Percentiles rank a stretch among this genome's conserved stretches.
phyloP scores from a whole-genome alignment of 2,888 invertebrate species.

The Lordiphosa fenestrarum region DNA sequence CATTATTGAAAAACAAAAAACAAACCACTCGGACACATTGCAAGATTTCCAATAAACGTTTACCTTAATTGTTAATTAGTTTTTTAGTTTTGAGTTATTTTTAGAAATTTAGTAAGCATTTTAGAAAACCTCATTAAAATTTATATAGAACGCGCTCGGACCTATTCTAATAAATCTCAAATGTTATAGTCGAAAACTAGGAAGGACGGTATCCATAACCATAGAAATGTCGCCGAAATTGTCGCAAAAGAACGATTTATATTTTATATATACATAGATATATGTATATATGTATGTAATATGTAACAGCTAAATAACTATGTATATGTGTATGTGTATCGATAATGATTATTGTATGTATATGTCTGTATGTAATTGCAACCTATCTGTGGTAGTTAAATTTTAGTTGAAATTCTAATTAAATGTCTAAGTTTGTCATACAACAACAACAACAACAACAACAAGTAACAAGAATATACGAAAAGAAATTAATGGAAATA shows the following conservation, averaged over 20 bases:
- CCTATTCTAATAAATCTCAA: conserved; percentile 36
- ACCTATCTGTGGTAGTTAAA: conserved; percentile 81
- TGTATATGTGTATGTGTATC: conserved; percentile 23
- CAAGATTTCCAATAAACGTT: conserved; percentile 71
- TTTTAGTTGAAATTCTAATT: conserved; percentile 78
- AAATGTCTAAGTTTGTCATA: conserved; percentile 67
- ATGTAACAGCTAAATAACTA: conserved; percentile 8
- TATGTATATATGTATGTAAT: neutral
- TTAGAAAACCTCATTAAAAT: conserved; percentile 53
- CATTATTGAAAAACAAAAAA: neutral
- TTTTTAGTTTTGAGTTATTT: conserved; percentile 55
- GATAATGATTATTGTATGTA: conserved; percentile 38
- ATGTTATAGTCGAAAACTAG: conserved; percentile 20
- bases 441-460: conserved; percentile 29
- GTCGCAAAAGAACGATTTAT: conserved; percentile 12
- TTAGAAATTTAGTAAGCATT: conserved; percentile 72
- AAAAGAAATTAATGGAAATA: conserved; percentile 69
- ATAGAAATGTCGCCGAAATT: conserved; percentile 9
- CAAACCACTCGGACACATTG: conserved; percentile 30
- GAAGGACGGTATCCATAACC: conserved; percentile 13
- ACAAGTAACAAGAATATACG: conserved; percentile 51
- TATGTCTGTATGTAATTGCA: conserved; percentile 74
- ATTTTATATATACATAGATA: conserved; percentile 4
- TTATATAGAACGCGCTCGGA: conserved; percentile 41
- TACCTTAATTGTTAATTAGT: conserved; percentile 74